phyloP scores from a whole-genome alignment of 2,888 invertebrate genomes.

The Netelia fuscicornis region DNA sequence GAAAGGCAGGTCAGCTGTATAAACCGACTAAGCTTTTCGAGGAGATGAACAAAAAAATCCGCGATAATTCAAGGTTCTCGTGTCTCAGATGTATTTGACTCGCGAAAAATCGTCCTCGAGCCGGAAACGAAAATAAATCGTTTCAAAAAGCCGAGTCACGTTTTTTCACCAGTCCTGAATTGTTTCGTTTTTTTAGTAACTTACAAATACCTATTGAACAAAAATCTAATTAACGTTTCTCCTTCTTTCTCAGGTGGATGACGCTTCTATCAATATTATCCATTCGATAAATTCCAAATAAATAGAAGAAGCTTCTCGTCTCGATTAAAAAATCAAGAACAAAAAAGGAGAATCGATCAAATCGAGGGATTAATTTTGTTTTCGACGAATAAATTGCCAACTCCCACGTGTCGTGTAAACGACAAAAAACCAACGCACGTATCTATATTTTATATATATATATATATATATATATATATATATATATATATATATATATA shows the following conservation, averaged over 20 bases:
- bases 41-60: neutral
- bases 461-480: neutral
- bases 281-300: neutral
- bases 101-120: neutral
- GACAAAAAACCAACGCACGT: neutral
- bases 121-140: neutral
- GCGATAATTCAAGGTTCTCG: neutral
- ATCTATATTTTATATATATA: too few relatives aligned
- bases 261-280: neutral
- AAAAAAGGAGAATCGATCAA: too few relatives aligned
- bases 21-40: neutral
- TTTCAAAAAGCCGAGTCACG: neutral
- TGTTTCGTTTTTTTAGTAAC: neutral
- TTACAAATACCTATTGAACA: neutral
- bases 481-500: neutral
- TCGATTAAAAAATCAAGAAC: too few relatives aligned
- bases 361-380: too few relatives aligned
- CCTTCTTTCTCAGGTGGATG: neutral
- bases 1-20: constrained; percentile 6
- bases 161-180: neutral
- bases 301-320: neutral
- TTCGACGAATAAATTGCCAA: too few relatives aligned
- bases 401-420: too few relatives aligned
- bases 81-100: neutral
- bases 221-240: neutral